Evolutionary conservation across 2,888 invertebrate genomes (phyloP), one percentile per base, ranked within the genome.

Genomic region (Tipula lateralis): DNA sequence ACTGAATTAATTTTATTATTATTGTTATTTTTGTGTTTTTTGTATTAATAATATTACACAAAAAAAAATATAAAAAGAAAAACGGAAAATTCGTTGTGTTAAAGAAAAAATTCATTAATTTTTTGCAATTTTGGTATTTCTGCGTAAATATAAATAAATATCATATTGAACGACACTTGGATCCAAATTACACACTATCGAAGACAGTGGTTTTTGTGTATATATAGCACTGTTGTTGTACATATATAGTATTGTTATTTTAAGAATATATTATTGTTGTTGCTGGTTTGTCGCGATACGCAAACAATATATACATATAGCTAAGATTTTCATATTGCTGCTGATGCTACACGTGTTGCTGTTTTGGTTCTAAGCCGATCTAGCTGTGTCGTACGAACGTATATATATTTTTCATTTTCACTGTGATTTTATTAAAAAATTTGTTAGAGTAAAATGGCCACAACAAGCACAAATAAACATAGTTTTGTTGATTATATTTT

Each of bases 1-100:
- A 66, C 66, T 66, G 66, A 66, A 66, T 66, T 66, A 66, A 66
- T 66, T 66, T 24, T 66, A 66, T 66, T 66, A 66, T 66, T 66
- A 66, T 66, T 66, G 24, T 66, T 66, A 66, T 24, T 66, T 19
- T 50, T 50, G 50, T 50, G 39, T 44, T 44, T 44, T 44, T 16
- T 19, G n/a, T 50, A 50, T 66, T 66, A 66, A 24, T 66, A 66
- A 50, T 44, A 12, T n/a, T n/a, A n/a, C n/a, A 19, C 5, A 50
- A 19, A 50, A 19, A 13, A 1, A 32, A 39, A 39, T 39, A 2
- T 39, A 39, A 39, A 24, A 66, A 19, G 9, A 12, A 44, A 66
- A 66, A 6, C 9, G 13, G 13, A 39, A 50, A 50, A 6, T 50
- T 66, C 66, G 66, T 66, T 66, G 66, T 24, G 24, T 66, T 66